phyloP scores from a whole-genome alignment of 2,888 invertebrate species.

The Gortyna flavago region DNA sequence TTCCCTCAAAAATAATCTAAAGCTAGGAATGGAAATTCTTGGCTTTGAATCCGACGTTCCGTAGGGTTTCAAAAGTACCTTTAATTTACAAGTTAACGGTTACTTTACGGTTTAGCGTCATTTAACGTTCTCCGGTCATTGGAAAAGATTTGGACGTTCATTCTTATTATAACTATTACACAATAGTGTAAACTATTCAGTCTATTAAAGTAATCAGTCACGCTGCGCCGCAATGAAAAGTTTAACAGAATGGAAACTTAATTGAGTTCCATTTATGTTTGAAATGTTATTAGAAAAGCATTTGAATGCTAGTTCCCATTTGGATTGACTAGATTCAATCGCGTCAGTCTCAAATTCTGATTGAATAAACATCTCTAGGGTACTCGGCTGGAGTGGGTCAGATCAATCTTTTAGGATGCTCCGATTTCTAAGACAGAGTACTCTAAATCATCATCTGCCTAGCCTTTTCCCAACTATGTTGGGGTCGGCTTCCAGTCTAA shows the following conservation, averaged over 20 bases:
- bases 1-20: background rate
- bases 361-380: conserved; percentile 6
- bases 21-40: background rate
- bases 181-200: conserved; percentile 22
- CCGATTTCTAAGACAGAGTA: background rate
- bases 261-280: conserved; percentile 18
- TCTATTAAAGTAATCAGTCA: conserved; percentile 12
- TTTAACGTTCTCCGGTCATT: conserved; percentile 6
- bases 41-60: background rate
- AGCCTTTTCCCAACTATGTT: too few species aligned
- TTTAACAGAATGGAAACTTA: conserved; percentile 4
- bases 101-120: conserved; percentile 4
- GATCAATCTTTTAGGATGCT: conserved; percentile 1
- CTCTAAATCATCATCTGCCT: too few species aligned
- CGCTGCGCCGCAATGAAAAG: conserved; percentile 16
- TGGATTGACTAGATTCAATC: conserved; percentile 32
- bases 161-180: background rate
- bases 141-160: conserved; percentile 1
- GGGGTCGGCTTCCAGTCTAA: too few species aligned
- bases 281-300: conserved; percentile 24
- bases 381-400: conserved; percentile 2
- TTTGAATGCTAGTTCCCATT: conserved; percentile 9
- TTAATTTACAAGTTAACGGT: conserved; percentile 30
- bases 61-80: background rate
- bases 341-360: conserved; percentile 10